These are phyloP conservation scores for Tryphoninae sp. DNA, from an alignment of 2,888 invertebrate genomes.

Conservation along the genomic window DNA sequence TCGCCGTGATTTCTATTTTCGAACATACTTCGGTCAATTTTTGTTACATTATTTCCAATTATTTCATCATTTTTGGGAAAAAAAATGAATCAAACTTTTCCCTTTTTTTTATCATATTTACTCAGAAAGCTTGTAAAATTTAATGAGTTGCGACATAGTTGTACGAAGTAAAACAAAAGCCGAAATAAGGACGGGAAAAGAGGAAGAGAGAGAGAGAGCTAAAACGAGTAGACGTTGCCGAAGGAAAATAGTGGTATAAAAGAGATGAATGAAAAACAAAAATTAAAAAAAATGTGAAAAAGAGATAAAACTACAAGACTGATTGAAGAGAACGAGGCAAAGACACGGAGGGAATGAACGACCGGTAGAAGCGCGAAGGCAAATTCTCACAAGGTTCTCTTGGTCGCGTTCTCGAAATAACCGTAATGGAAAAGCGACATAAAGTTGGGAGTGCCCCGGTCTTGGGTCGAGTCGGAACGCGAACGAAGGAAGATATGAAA, in stretches of 20 bases:
- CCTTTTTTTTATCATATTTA: too few relatives aligned
- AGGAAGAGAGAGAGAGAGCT: too few relatives aligned
- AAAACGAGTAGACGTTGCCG: background rate
- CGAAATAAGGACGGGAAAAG: background rate
- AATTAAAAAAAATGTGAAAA: background rate
- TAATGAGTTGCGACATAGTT: background rate
- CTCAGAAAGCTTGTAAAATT: background rate
- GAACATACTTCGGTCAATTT: too few relatives aligned
- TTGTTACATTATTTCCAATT: background rate
- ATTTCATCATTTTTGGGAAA: too few relatives aligned
- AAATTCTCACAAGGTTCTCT: constrained; percentile 26
- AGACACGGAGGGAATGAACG: background rate
- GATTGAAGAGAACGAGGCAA: constrained; percentile 12
- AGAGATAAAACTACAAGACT: background rate
- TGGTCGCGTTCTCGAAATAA: constrained; percentile 40
- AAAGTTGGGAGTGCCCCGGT: constrained; percentile 54
- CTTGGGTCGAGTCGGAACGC: background rate
- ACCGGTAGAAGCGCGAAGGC: constrained; percentile 17
- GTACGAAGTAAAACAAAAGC: background rate
- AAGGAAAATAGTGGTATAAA: background rate
- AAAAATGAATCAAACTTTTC: too few relatives aligned
- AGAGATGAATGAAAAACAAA: background rate
- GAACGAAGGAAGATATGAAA: background rate
- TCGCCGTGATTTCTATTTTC: too few relatives aligned
- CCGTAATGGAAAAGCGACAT: constrained; percentile 54